Evolutionary conservation across 2,888 invertebrate genomes (phyloP).

Genomic region (Agelastica alni): DNA sequence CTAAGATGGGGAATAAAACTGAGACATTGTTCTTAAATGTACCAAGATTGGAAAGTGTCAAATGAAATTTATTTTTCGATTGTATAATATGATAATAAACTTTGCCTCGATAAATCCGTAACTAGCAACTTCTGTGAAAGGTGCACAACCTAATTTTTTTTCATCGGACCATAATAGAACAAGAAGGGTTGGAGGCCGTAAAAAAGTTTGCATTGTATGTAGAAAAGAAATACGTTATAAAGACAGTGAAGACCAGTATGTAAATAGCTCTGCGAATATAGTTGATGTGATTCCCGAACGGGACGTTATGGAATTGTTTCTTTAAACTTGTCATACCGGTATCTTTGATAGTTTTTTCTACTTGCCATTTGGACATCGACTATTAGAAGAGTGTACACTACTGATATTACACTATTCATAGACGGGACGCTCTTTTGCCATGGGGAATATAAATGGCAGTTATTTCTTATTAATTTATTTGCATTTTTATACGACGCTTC

Average conservation of each 20-base stretch:
- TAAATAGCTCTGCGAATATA: conserved; percentile 37
- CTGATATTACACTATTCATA: conserved; percentile 29
- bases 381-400: conserved; percentile 26
- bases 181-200: conserved; percentile 21
- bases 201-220: conserved; percentile 37
- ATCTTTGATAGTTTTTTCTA: conserved; percentile 34
- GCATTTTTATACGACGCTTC: conserved; percentile 19
- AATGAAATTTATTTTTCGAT: too few species aligned
- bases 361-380: conserved; percentile 40
- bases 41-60: too few species aligned
- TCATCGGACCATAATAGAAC: not conserved
- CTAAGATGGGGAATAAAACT: too few species aligned
- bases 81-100: too few species aligned
- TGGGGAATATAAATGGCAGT: conserved; percentile 25
- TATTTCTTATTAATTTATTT: conserved; percentile 29
- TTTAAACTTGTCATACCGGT: conserved; percentile 42
- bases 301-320: conserved; percentile 39
- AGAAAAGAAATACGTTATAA: conserved; percentile 32
- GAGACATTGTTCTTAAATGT: too few species aligned
- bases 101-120: not conserved
- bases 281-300: conserved; percentile 33
- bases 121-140: not conserved
- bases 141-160: not conserved
- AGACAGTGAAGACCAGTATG: conserved; percentile 29
- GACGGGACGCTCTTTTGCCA: conserved; percentile 14